Base-by-base conservation (phyloP, 2,113 vertebrate genomes). In the Phalacrocorax brasilianus region DNA sequence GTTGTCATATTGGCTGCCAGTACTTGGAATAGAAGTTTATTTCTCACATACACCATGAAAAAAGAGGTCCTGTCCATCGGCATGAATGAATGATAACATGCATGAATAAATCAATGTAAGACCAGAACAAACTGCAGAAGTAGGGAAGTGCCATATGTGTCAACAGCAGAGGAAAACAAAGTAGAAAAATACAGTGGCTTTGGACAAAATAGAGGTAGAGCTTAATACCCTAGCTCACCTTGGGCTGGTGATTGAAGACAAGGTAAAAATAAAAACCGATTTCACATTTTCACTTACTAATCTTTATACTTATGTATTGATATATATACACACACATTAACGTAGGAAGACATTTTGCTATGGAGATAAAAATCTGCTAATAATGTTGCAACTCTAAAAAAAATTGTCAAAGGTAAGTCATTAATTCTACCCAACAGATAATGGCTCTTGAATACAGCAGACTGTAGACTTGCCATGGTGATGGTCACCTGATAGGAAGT, bases 81-180 rank as follows among this genome's bases (percentile, higher is more conserved):
- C n/a, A 85, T 14, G 20, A 50, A 85, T 14, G 11, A 40, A 20
- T 78, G 35, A 63, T 17, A 12, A 78, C 20, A 13, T 56, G 12
- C 32, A 55, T 11, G 9, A 47, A 52, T 19, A 11, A 78, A 79
- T 45, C 38, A 53, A 42, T 3, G 1, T 17, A 66, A 70, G 18
- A 50, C 17, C 19, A 50, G 20, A 80, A 77, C 24, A 83, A 94
- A 53, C 0, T 65, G 35, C 35, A 76, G 15, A 52, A 89, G 13
- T 9, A 78, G 24, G 12, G 5, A 77, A 45, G 26, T 0, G 1
- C 19, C 24, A 11, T 19, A 14, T 35, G 4, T 2, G 3, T 42
- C n/a, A 58, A 28, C 24, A 73, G 21, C 8, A 93, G 13, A 58
- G 18, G 10, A 56, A 12, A 81, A 58, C 8, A 16, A 88, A 90